phyloP scores from a whole-genome alignment of 1,140 invertebrate genomes.

The Pygmarrhopalites habei region DNA sequence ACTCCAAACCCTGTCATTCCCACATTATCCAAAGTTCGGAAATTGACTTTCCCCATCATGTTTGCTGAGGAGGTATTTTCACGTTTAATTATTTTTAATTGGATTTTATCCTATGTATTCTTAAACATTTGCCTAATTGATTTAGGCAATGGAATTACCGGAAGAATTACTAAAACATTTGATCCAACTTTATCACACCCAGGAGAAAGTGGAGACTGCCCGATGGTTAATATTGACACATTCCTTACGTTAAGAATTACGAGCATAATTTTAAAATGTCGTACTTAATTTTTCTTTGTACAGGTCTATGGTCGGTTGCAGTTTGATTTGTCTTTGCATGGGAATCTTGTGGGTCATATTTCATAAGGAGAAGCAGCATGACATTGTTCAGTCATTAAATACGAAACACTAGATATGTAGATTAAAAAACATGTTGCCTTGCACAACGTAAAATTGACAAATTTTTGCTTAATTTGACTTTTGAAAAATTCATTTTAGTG shows the following conservation, averaged over 20 bases:
- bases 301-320: conserved; percentile 3
- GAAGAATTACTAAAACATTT: conserved; percentile 18
- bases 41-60: conserved; percentile 49
- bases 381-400: too few species aligned
- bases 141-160: conserved; percentile 21
- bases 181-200: conserved; percentile 8
- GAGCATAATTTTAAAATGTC: too few species aligned
- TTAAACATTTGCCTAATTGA: neutral
- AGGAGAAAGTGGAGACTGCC: conserved; percentile 12
- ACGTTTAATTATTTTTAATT: conserved; percentile 1
- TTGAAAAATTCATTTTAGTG: too few species aligned
- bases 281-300: too few species aligned
- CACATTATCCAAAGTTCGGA: conserved; percentile 45
- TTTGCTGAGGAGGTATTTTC: conserved; percentile 51
- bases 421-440: too few species aligned
- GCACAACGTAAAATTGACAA: too few species aligned
- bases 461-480: too few species aligned
- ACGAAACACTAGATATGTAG: too few species aligned
- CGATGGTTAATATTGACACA: too few species aligned
- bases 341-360: too few species aligned
- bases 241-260: too few species aligned
- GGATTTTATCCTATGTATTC: neutral
- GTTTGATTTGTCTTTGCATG: neutral
- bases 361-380: too few species aligned
- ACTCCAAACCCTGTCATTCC: conserved; percentile 42